These are phyloP conservation scores for Mallotus villosus DNA, from an alignment of 2,797 vertebrate genomes.

Conservation along the genomic window DNA sequence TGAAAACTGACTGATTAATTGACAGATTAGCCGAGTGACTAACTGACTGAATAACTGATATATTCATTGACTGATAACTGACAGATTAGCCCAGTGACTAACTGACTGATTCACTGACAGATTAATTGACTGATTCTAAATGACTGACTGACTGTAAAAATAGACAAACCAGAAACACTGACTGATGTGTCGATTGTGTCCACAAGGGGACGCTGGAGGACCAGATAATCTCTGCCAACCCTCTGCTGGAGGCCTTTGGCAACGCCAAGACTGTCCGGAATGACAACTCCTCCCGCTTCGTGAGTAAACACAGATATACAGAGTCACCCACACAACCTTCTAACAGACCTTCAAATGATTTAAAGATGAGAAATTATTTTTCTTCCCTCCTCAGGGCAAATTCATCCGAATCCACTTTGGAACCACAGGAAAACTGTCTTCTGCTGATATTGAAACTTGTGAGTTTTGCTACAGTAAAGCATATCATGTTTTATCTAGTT, in stretches of 20 bases:
- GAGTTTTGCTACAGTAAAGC: slow-evolving; percentile 44
- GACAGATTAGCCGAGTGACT: not conserved
- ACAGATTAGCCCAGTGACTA: too few relatives aligned
- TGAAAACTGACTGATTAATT: not conserved
- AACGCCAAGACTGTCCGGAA: slow-evolving; percentile 84
- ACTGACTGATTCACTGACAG: too few relatives aligned
- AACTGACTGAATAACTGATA: not conserved
- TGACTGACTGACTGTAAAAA: too few relatives aligned
- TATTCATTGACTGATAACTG: not conserved
- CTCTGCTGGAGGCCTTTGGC: slow-evolving; percentile 81
- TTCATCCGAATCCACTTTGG: slow-evolving; percentile 85
- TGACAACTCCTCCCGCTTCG: slow-evolving; percentile 84
- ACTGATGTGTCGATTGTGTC: too few relatives aligned
- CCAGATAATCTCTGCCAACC: slow-evolving; percentile 75
- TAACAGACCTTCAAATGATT: too few relatives aligned
- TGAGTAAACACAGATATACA: slow-evolving; percentile 27
- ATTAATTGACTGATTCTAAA: too few relatives aligned
- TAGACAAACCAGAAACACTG: too few relatives aligned
- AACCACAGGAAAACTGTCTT: slow-evolving; percentile 80
- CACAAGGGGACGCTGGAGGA: slow-evolving; percentile 76
- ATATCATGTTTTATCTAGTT: slow-evolving; percentile 59
- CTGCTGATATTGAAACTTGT: slow-evolving; percentile 85
- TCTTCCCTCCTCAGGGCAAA: slow-evolving; percentile 73
- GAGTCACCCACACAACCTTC: too few relatives aligned
- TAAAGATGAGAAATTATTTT: too few relatives aligned